phyloP scores from a whole-genome alignment of 2,888 invertebrate genomes.

The Caenorhabditis sulstoni region DNA sequence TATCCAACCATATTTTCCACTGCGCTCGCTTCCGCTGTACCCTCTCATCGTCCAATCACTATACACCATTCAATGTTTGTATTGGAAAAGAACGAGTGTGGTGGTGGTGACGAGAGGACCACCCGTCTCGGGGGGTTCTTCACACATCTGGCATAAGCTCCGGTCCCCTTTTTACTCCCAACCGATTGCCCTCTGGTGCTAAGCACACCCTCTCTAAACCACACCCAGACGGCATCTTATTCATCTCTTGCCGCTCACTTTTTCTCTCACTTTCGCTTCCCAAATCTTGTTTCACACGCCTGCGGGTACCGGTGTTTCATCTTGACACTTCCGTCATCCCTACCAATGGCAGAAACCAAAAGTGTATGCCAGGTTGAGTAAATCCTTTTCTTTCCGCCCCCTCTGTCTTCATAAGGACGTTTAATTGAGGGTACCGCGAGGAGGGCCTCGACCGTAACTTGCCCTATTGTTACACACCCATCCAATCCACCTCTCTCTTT shows the following conservation, averaged over 20 bases:
- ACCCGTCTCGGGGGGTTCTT: constrained; percentile 10
- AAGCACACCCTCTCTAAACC: constrained; percentile 16
- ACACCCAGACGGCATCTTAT: constrained; percentile 35
- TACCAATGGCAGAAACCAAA: not conserved
- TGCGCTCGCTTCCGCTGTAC: not conserved
- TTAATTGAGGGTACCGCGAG: constrained; percentile 43
- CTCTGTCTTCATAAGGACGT: constrained; percentile 34
- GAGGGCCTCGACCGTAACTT: constrained; percentile 37
- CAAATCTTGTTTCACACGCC: constrained; percentile 24
- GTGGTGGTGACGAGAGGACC: not conserved
- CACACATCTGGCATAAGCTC: constrained; percentile 50
- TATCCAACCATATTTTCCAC: not conserved
- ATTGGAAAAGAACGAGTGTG: constrained; percentile 11
- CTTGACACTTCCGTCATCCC: constrained; percentile 23
- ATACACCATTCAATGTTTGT: constrained; percentile 10
- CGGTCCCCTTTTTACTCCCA: constrained; percentile 22
- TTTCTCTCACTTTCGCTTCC: constrained; percentile 46
- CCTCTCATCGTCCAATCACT: not conserved
- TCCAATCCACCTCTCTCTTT: not conserved
- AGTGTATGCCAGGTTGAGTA: constrained; percentile 7
- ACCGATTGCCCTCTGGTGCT: constrained; percentile 34
- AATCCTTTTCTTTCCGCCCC: constrained; percentile 33
- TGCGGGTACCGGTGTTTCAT: constrained; percentile 19
- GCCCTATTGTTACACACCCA: constrained; percentile 39
- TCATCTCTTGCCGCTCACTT: constrained; percentile 26